Base-by-base conservation (phyloP, 2,888 invertebrate genomes). In the Pseudococcus longispinus region DNA sequence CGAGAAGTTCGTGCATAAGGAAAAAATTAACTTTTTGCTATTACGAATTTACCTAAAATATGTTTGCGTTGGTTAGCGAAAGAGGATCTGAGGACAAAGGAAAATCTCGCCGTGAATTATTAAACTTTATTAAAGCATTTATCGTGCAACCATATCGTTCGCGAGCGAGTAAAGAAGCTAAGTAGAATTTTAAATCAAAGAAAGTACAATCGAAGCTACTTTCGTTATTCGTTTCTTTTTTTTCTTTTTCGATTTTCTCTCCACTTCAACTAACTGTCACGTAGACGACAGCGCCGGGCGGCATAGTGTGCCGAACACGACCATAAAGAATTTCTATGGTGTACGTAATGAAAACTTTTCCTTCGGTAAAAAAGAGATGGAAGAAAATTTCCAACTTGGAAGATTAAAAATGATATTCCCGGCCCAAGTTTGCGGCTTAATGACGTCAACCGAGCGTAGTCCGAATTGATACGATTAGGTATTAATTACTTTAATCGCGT, bases 111-210 rank as follows among this genome's bases (percentile, higher is more conserved):
- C 70, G 29, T 29, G 77, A 80, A 80, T 80, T 20, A 42, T 80
- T 80, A 80, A 80, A 80, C 42, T 80, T 80, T 80, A 42, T 80
- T 80, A 80, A 42, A 80, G 77, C 77, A 42, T 80, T 74, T 80
- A 42, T 80, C 77, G 20, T 80, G 70, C 77, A 80, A 23, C 77
- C 77, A 80, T 42, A 42, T 42, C 42, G 77, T 37, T 42, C 9
- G 77, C 20, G 13, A 42, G 20, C 77, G 42, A 80, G 42, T 42
- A 80, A 80, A 20, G 42, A 20, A 29, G 70, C 70, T 70, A 29
- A 70, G 70, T 70, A 29, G 70, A 70, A 70, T 70, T 70, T 70
- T 29, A 70, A 70, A 70, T 70, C 32, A 70, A 70, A 70, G 70
- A 70, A 70, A 29, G 70, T 29, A 70, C 70, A 70, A 70, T 70